Evolutionary conservation across 1,140 invertebrate species (phyloP), one percentile per base, ranked within the genome.

Genomic region (Drosophila mojavensis): DNA sequence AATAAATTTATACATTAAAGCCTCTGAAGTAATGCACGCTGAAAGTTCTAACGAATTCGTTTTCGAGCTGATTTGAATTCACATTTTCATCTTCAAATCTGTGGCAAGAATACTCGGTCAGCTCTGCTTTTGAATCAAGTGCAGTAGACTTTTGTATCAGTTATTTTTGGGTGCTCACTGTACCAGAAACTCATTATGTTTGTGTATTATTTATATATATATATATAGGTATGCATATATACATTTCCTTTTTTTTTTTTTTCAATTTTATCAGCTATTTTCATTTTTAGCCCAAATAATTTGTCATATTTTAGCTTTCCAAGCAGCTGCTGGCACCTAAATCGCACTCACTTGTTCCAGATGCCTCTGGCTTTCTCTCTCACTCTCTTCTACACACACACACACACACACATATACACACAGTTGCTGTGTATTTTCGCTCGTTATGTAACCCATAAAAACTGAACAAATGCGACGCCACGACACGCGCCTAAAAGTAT

Each of bases 381-480:
- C 55, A 9, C 33, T 39, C 15, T 15, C n/a, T 20, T n/a, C n/a
- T n/a, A n/a, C n/a, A n/a, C n/a, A n/a, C 47, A 30, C 58, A 9
- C 33, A 9, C 9, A 9, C 33, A 2, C 33, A 9, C 30, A 6
- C 5, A 33, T 1, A 7, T 77, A 13, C 36, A 39, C 36, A 11
- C 36, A 13, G 10, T 39, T 13, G 36, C 36, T 39, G 30, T 73
- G 66, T 71, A 68, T 76, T 88, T 88, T 70, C 72, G 84, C 79
- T 89, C 84, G 83, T 88, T 88, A 89, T 88, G 84, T 88, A 88
- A 88, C 68, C 84, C 83, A 88, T 88, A 88, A 88, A 86, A 88
- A 81, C 65, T 83, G 65, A 77, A 73, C 82, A 89, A 88, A 88
- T 80, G 83, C 74, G 81, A 81, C 84, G 66, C 79, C 79, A 72